Evolutionary conservation across 2,888 invertebrate genomes (phyloP).

Genomic region (Octodonta nipae): DNA sequence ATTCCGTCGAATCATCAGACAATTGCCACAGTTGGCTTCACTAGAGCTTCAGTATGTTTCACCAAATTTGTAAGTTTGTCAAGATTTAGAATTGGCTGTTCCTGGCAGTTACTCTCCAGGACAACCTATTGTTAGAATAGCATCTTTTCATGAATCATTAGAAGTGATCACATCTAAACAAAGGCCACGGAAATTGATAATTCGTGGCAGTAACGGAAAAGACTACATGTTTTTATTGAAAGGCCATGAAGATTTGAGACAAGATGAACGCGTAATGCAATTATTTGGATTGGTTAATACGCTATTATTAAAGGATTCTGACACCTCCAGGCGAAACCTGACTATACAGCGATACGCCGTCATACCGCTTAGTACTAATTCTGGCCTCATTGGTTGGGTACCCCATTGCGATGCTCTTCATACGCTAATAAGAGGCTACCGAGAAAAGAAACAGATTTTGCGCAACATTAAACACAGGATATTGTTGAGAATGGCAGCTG

Average conservation of each 20-base stretch:
- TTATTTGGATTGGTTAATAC: constrained; percentile 93
- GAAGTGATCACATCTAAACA: constrained; percentile 98
- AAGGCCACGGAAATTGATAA: constrained; percentile 84
- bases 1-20: constrained; percentile 88
- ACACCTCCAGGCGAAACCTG: constrained; percentile 78
- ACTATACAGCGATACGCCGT: constrained; percentile 91
- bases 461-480: constrained; percentile 94
- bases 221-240: constrained; percentile 97
- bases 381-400: constrained; percentile 88
- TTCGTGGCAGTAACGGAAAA: constrained; percentile 89
- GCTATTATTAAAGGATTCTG: constrained; percentile 82
- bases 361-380: constrained; percentile 94
- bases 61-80: constrained; percentile 75
- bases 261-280: constrained; percentile 99
- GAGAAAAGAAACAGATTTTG: constrained; percentile 93
- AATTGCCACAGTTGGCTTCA: constrained; percentile 81
- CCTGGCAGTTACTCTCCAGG: constrained; percentile 96
- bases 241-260: constrained; percentile 95
- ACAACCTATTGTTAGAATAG: constrained; percentile 75
- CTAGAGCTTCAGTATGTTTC: constrained; percentile 91
- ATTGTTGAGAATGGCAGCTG: constrained; percentile 94
- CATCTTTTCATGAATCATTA: constrained; percentile 77
- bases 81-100: constrained; percentile 89
- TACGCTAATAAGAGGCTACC: constrained; percentile 88
- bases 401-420: constrained; percentile 98